A percentile compares a stretch with the other conserved stretches of the same genome.
Conservation (phyloP, 2,888 invertebrate genomes). For the Pollenia amentaria region DNA sequence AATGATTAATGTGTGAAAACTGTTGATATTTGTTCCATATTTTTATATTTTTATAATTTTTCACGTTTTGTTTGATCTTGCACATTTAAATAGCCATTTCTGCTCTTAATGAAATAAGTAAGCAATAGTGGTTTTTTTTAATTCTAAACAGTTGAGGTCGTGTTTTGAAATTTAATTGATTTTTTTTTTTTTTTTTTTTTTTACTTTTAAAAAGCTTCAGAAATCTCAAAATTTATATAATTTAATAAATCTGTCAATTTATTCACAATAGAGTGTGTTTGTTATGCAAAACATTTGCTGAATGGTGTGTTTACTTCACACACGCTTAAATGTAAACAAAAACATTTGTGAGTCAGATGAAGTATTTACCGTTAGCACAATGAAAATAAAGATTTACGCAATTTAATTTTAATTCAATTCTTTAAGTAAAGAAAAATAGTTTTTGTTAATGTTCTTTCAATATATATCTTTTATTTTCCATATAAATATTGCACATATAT, state of each 20-base stretch:
- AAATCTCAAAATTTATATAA: not conserved
- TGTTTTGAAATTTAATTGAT: constrained; percentile 9
- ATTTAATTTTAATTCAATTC: not conserved
- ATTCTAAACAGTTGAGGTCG: constrained; percentile 39
- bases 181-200: not conserved
- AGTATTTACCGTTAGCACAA: not conserved
- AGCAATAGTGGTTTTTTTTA: not conserved
- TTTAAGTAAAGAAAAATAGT: not conserved
- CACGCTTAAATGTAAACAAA: constrained; percentile 28
- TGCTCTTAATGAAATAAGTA: not conserved
- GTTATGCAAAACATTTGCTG: constrained; percentile 9
- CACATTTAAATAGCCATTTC: not conserved
- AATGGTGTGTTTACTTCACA: constrained; percentile 14
- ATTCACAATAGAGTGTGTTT: not conserved
- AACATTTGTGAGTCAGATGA: constrained; percentile 7
- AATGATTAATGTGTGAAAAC: constrained; percentile 56
- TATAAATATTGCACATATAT: too few relatives aligned
- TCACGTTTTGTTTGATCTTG: constrained; percentile 28
- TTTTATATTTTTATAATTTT: constrained; percentile 11
- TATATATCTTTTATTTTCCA: too few relatives aligned
- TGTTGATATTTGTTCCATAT: constrained; percentile 20
- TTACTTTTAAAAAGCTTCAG: not conserved
- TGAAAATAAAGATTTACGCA: too few relatives aligned
- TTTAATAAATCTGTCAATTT: constrained; percentile 4
- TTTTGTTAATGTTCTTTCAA: too few relatives aligned